A percentile compares a stretch with the other conserved stretches of the same genome.
Conservation (phyloP, 2,888 invertebrate species). For the Papilio protenor region DNA sequence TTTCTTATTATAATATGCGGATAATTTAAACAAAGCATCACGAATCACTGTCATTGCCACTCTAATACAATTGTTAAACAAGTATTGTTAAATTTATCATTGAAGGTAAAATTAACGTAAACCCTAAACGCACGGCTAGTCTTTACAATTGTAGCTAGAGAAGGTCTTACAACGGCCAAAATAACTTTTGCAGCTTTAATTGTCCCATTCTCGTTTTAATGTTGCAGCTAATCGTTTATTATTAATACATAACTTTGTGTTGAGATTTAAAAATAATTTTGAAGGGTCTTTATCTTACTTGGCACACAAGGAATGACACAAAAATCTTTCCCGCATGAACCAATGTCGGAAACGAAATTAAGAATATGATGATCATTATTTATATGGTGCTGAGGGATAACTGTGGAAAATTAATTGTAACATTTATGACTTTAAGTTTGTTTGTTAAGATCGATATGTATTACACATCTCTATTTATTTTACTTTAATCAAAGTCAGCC, state of each 20-base stretch:
- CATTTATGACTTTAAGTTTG: not conserved
- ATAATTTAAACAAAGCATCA: slow-evolving; percentile 21
- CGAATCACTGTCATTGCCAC: slow-evolving; percentile 4
- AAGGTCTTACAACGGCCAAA: not conserved
- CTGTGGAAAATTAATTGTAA: not conserved
- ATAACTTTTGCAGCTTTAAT: not conserved
- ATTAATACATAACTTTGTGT: not conserved
- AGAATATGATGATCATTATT: not conserved
- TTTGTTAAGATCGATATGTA: not conserved
- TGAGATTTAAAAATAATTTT: not conserved
- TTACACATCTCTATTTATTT: not conserved
- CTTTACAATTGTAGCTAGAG: not conserved
- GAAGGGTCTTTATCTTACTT: not conserved
- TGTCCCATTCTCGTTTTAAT: not conserved
- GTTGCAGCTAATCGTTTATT: not conserved
- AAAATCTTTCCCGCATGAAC: not conserved
- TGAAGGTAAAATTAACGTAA: slow-evolving; percentile 5
- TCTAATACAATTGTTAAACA: slow-evolving; percentile 4
- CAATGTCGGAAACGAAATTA: not conserved
- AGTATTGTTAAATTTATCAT: not conserved
- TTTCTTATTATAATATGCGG: slow-evolving; percentile 10
- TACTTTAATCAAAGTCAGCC: not conserved
- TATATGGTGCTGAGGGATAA: not conserved
- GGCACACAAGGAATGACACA: not conserved
- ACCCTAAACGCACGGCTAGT: not conserved